Evolutionary conservation across 2,113 vertebrate species (phyloP).

Genomic region (Hyaena hyaena): DNA sequence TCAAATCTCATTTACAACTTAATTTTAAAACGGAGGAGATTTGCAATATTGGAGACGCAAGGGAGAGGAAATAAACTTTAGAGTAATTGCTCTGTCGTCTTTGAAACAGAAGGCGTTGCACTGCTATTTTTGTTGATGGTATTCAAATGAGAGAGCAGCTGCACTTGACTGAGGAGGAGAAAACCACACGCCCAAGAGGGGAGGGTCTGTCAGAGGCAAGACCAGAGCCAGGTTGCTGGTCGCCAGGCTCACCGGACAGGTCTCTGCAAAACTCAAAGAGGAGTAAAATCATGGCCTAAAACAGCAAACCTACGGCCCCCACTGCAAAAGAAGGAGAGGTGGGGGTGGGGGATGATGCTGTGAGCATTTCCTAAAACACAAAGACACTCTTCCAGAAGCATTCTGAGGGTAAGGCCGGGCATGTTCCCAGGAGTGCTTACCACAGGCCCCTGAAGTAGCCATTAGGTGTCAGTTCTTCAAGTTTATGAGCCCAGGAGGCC

Average conservation of each 20-base stretch:
- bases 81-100: conserved; percentile 63
- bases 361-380: background rate
- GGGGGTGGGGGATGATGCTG: fast-evolving
- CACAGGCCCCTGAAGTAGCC: background rate
- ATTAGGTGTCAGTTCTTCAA: background rate
- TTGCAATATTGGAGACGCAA: conserved; percentile 67
- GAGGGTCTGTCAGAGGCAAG: background rate
- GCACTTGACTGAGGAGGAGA: background rate
- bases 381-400: background rate
- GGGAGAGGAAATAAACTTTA: conserved; percentile 69
- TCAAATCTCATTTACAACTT: conserved; percentile 80
- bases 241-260: background rate
- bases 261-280: background rate
- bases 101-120: conserved; percentile 59
- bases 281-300: background rate
- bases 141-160: conserved; percentile 69
- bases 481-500: background rate
- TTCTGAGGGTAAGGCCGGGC: fast-evolving
- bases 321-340: background rate
- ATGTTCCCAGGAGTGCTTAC: no score
- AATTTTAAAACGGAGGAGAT: conserved; percentile 76
- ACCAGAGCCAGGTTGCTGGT: background rate
- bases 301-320: no score
- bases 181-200: background rate
- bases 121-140: conserved; percentile 70